These are phyloP conservation scores for Xyliphius kryptos DNA, from an alignment of 2,113 vertebrate genomes.

Conservation along the genomic window DNA sequence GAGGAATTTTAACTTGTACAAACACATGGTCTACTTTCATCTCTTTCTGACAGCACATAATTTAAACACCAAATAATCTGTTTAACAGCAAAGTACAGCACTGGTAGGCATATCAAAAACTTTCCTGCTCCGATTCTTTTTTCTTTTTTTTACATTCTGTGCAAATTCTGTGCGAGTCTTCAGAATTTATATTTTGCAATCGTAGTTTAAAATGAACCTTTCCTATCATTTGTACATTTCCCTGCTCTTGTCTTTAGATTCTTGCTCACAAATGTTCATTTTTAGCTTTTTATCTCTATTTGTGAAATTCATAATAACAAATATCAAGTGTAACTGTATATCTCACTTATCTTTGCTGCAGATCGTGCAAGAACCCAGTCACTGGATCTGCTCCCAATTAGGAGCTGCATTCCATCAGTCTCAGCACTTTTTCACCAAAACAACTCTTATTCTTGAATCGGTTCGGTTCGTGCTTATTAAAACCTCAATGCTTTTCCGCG, in stretches of 20 bases:
- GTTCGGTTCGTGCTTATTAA: no score
- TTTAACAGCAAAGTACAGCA: conserved; percentile 2
- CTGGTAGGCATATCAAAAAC: background rate
- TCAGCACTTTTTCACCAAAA: conserved; percentile 35
- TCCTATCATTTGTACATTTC: no score
- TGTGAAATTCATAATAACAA: no score
- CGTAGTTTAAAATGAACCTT: no score
- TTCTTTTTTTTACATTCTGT: background rate
- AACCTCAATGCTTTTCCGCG: no score
- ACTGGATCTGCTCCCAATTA: conserved; percentile 48
- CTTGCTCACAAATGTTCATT: no score
- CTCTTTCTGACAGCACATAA: conserved; percentile 25
- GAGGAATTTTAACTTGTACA: conserved; percentile 20
- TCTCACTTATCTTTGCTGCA: conserved; percentile 27
- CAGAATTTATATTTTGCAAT: no score
- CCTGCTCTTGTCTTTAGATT: no score
- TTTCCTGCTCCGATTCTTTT: background rate
- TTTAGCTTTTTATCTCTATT: no score
- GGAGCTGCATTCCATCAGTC: conserved; percentile 39
- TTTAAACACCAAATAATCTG: conserved; percentile 11
- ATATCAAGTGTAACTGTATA: no score
- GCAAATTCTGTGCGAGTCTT: no score
- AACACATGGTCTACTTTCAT: conserved; percentile 19
- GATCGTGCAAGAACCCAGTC: conserved; percentile 24
- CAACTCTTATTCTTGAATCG: no score